These are phyloP conservation scores for Brachystomella parvula DNA, from an alignment of 1,140 invertebrate genomes.

Conservation along the genomic window DNA sequence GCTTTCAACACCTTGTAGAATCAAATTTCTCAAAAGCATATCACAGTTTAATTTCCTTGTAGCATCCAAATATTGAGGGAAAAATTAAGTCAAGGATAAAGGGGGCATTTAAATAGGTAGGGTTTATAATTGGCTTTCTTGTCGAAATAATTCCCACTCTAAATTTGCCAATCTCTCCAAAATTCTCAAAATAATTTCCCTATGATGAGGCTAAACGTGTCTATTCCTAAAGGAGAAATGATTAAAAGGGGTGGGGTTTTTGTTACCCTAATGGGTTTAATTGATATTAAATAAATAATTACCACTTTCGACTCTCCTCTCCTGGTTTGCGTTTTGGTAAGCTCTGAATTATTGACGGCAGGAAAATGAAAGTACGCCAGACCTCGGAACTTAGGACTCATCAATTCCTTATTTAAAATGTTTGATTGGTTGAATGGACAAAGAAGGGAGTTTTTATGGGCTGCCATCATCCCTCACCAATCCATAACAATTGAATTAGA, in stretches of 20 bases:
- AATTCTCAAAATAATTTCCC: not conserved
- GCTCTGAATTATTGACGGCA: not conserved
- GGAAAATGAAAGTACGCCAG: not conserved
- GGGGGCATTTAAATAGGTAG: too few species aligned
- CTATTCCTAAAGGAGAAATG: conserved; percentile 3
- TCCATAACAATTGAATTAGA: too few species aligned
- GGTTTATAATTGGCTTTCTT: too few species aligned
- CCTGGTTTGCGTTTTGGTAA: not conserved
- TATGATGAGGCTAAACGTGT: not conserved
- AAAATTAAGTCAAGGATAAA: too few species aligned
- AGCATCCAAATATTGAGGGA: too few species aligned
- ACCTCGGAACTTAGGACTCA: not conserved
- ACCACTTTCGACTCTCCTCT: not conserved
- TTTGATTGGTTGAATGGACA: not conserved
- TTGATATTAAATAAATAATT: conserved; percentile 2
- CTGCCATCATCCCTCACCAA: too few species aligned
- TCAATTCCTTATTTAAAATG: conserved; percentile 1
- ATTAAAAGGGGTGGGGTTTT: not conserved
- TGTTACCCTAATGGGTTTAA: conserved; percentile 1
- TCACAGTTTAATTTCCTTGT: too few species aligned
- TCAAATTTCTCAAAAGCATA: too few species aligned
- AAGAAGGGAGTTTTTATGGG: not conserved
- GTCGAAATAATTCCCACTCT: too few species aligned
- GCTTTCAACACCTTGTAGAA: too few species aligned
- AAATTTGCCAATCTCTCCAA: too few species aligned